Percentiles rank a stretch among this genome's conserved stretches.
phyloP scores from a whole-genome alignment of 1,140 invertebrate genomes.

The Drosophila ironensis region DNA sequence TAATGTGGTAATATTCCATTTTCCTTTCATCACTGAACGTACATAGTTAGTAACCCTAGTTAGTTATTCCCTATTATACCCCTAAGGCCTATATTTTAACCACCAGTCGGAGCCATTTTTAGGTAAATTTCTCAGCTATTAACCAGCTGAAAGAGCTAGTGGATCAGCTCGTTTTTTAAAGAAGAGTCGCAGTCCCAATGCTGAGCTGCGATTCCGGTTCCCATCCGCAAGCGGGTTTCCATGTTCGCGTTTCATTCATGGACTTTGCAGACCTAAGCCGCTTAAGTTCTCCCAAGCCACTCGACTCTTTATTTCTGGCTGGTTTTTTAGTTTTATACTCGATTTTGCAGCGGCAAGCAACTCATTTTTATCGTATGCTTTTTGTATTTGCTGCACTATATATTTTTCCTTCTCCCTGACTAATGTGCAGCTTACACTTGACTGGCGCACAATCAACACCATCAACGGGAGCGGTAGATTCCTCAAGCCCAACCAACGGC shows the following conservation, averaged over 20 bases:
- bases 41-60: too few species aligned
- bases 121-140: too few species aligned
- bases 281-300: constrained; percentile 57
- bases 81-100: too few species aligned
- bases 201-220: constrained; percentile 67
- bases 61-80: too few species aligned
- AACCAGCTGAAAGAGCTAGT: not conserved
- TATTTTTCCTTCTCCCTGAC: constrained; percentile 51
- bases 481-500: constrained; percentile 4
- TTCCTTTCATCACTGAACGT: too few species aligned
- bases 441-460: constrained; percentile 79
- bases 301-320: constrained; percentile 7
- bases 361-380: constrained; percentile 2
- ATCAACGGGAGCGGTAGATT: constrained; percentile 46
- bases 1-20: too few species aligned
- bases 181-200: constrained; percentile 13
- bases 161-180: not conserved
- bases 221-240: constrained; percentile 55
- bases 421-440: constrained; percentile 79
- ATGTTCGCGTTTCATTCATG: constrained; percentile 71
- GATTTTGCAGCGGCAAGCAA: too few species aligned
- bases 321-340: constrained; percentile 1
- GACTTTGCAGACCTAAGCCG: constrained; percentile 48
- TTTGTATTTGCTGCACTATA: constrained; percentile 1
- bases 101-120: too few species aligned